phyloP scores from a whole-genome alignment of 2,888 invertebrate genomes.

The Camptogramma bilineatum region DNA sequence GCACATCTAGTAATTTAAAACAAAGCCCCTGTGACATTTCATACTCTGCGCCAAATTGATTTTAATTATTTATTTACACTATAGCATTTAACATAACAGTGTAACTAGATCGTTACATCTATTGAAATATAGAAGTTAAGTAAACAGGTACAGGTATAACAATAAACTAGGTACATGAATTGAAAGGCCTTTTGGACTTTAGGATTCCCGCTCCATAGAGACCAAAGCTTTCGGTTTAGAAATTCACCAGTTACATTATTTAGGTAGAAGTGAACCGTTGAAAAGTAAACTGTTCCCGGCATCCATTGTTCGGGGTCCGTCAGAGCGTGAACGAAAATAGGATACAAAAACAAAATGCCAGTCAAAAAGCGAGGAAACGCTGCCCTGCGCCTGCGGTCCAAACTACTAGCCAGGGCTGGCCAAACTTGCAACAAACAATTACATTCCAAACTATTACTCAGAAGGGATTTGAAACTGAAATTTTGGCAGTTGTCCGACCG shows the following conservation, averaged over 20 bases:
- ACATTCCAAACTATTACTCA: not conserved
- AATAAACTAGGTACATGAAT: too few species aligned
- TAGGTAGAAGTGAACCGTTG: slow-evolving; percentile 27
- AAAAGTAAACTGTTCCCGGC: slow-evolving; percentile 34
- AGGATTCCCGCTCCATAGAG: not conserved
- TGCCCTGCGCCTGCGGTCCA: slow-evolving; percentile 39
- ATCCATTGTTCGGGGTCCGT: slow-evolving; percentile 40
- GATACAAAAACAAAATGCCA: slow-evolving; percentile 47
- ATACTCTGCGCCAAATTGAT: not conserved
- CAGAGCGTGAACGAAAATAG: slow-evolving; percentile 51
- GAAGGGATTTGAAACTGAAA: too few species aligned
- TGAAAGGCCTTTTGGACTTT: not conserved
- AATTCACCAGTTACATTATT: slow-evolving; percentile 21
- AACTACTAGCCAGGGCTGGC: slow-evolving; percentile 43
- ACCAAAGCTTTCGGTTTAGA: slow-evolving; percentile 3
- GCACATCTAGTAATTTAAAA: too few species aligned
- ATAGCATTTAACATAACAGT: too few species aligned
- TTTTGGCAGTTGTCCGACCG: too few species aligned
- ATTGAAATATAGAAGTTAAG: too few species aligned
- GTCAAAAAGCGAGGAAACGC: slow-evolving; percentile 45
- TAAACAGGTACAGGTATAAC: too few species aligned
- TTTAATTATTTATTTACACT: not conserved
- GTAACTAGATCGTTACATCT: too few species aligned
- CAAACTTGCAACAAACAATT: not conserved
- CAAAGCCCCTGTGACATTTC: too few species aligned